Percentiles rank a stretch among this genome's conserved stretches.
These are phyloP conservation scores for Pteropus rufus DNA, from an alignment of 2,797 vertebrate species.

Conservation along the genomic window DNA sequence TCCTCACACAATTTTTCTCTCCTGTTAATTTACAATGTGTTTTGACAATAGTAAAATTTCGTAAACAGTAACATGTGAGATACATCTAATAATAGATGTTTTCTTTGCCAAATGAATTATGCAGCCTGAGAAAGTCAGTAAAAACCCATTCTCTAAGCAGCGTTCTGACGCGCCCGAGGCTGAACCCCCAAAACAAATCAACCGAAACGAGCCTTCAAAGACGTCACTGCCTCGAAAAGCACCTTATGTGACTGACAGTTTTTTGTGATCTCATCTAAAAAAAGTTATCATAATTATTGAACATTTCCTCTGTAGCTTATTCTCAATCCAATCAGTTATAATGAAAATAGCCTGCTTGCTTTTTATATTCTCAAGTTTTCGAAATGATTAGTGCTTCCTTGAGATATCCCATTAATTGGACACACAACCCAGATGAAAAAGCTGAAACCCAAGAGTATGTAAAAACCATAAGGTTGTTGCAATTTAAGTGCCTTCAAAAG, in stretches of 20 bases:
- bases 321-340: conserved; percentile 59
- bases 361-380: conserved; percentile 61
- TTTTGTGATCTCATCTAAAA: conserved; percentile 50
- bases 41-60: conserved; percentile 65
- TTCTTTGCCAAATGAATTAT: conserved; percentile 62
- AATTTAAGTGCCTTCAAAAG: conserved; percentile 68
- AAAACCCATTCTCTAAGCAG: conserved; percentile 44
- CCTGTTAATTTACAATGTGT: conserved; percentile 38
- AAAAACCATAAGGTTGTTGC: conserved; percentile 55
- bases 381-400: conserved; percentile 56
- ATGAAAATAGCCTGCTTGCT: conserved; percentile 58
- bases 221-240: not conserved
- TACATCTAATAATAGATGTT: conserved; percentile 45
- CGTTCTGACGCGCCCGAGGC: conserved; percentile 26
- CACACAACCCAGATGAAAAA: conserved; percentile 57
- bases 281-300: conserved; percentile 62
- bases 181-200: conserved; percentile 41
- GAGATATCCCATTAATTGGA: conserved; percentile 65
- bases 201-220: conserved; percentile 54
- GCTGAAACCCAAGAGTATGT: conserved; percentile 49
- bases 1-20: not conserved
- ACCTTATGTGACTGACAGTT: conserved; percentile 8
- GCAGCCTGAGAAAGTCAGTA: conserved; percentile 66
- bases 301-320: conserved; percentile 60
- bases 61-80: conserved; percentile 58